These are phyloP conservation scores for Meriones unguiculatus DNA, from an alignment of 2,113 vertebrate genomes.

Conservation along the genomic window DNA sequence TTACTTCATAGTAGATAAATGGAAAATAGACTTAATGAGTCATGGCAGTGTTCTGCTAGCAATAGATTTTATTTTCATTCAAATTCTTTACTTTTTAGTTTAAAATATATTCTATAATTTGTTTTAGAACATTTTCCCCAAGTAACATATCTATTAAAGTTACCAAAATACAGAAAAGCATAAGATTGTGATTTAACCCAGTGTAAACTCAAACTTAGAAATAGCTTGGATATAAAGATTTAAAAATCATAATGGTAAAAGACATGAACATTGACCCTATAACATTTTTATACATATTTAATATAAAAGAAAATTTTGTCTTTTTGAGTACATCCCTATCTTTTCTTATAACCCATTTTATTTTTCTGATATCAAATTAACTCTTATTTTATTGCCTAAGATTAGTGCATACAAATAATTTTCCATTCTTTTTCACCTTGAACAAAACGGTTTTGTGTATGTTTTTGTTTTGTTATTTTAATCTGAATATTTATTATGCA, in stretches of 20 bases:
- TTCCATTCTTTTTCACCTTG: neutral
- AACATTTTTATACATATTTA: neutral
- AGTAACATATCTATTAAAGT: neutral
- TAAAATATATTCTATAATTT: neutral
- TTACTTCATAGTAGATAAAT: slow-evolving; percentile 60
- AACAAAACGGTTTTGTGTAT: neutral
- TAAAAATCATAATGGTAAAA: neutral
- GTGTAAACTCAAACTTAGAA: neutral
- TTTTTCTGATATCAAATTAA: neutral
- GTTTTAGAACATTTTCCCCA: slow-evolving; percentile 50
- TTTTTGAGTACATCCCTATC: neutral
- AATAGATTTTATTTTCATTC: slow-evolving; percentile 41
- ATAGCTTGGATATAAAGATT: neutral
- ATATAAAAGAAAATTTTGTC: neutral
- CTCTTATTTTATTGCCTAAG: neutral
- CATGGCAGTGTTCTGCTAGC: slow-evolving; percentile 5
- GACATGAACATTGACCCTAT: neutral
- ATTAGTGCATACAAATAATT: neutral
- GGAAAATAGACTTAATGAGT: slow-evolving; percentile 62
- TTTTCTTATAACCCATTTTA: neutral
- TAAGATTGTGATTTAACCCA: neutral
- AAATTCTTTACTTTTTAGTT: slow-evolving; percentile 58
- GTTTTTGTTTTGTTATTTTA: neutral
- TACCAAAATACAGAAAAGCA: slow-evolving; percentile 1
- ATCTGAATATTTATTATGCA: neutral